Percentiles rank a stretch among this genome's conserved stretches.
Conservation (phyloP, 1,140 invertebrate genomes). For the Camponotus vicinus region DNA sequence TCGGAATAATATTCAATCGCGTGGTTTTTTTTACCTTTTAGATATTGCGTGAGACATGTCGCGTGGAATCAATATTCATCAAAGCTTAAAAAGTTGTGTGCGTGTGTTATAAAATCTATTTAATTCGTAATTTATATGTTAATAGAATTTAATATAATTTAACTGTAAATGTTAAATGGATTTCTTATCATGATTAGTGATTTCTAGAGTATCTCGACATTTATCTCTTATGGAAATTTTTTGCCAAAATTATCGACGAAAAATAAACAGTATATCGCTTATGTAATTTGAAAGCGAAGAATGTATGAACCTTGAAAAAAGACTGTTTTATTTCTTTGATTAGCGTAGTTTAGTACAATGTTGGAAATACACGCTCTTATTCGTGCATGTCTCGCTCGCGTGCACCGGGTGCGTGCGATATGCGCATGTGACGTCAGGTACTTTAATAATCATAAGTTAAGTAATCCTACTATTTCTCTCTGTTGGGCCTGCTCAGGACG, state of each 20-base stretch:
- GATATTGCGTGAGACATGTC: not conserved
- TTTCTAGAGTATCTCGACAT: not conserved
- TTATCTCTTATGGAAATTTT: not conserved
- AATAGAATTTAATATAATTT: too few species aligned
- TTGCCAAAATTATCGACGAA: not conserved
- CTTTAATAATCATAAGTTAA: slow-evolving; percentile 72
- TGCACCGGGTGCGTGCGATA: slow-evolving; percentile 32
- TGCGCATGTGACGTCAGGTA: slow-evolving; percentile 10
- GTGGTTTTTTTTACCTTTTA: not conserved
- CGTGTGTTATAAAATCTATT: not conserved
- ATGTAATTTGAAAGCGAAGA: not conserved
- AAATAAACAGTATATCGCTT: not conserved
- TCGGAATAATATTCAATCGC: slow-evolving; percentile 1
- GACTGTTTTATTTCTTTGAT: slow-evolving; percentile 15
- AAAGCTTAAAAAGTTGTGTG: not conserved
- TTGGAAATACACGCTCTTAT: slow-evolving; percentile 34
- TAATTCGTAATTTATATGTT: too few species aligned
- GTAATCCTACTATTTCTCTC: slow-evolving; percentile 82
- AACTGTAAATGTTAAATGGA: not conserved
- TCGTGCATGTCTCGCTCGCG: slow-evolving; percentile 29
- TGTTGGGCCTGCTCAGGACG: slow-evolving; percentile 85
- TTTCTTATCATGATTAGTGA: too few species aligned
- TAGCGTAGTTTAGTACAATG: not conserved
- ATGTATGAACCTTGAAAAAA: not conserved
- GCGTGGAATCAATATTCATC: not conserved